These are phyloP conservation scores for Bombyx mori DNA, from an alignment of 1,140 invertebrate species.

Conservation along the genomic window ASM3026992v2 NC_085108.1:8140501-8141000, in stretches of 20 bases:
- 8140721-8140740: slow-evolving; percentile 65
- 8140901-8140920: no score
- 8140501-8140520: no score
- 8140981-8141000: no score
- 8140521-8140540: no score
- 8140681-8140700: slow-evolving; percentile 10
- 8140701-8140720: slow-evolving; percentile 65
- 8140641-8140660: neutral
- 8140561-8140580: neutral
- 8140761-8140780: slow-evolving; percentile 49
- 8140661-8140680: neutral
- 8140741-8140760: slow-evolving; percentile 59
- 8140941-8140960: no score
- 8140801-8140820: neutral
- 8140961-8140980: no score
- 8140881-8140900: no score
- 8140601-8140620: no score
- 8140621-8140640: no score
- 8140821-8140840: slow-evolving; percentile 19
- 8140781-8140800: neutral
- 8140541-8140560: neutral
- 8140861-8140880: slow-evolving; percentile 10
- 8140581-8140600: neutral
- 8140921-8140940: no score
- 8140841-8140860: slow-evolving; percentile 21